Base-by-base conservation (phyloP, 2,113 vertebrate genomes). In the Talpa occidentalis region DNA sequence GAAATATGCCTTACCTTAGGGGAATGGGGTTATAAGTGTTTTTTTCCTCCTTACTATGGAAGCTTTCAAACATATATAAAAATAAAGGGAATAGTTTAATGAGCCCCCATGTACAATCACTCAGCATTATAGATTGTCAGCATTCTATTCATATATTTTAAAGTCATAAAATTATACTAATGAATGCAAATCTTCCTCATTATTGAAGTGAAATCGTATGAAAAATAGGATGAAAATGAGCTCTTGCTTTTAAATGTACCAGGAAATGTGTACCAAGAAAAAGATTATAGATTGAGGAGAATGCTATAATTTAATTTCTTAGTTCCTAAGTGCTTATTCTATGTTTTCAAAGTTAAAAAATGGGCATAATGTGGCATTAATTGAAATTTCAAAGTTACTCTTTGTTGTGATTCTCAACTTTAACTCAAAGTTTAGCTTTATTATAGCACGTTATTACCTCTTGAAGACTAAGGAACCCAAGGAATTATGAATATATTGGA, bases 311-410 rank as follows among this genome's bases (percentile, higher is more conserved):
- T 97, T 97, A 95, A 96, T 90, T 95, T 96, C 44, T 88, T 37
- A 96, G 78, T 97, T 95, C 88, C 96, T 97, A 98, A 97, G 95
- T 98, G 76, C 93, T 97, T 97, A 96, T 97, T 97, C 94, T 90
- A 81, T 89, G 86, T 56, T 94, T 94, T 95, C 88, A 96, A 97
- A 74, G 73, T 77, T 95, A 72, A 85, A 72, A 7, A 52, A 87
- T 87, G 52, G 54, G 9, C 62, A 69, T 73, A 66, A 35, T 2
- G 56, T 64, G 44, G 10, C 44, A 85, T 89, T 94, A 69, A 42
- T 56, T 44, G 59, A 91, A 93, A 87, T 40, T 22, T 87, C 84
- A 82, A 64, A 93, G 86, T 91, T 77, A 70, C 26, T 84, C 32
- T 92, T 72, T 94, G 37, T 76, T 69, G 60, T 49, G 78, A 44